Evolutionary conservation across 2,113 vertebrate species (phyloP).

Genomic region (Bos javanicus): DNA sequence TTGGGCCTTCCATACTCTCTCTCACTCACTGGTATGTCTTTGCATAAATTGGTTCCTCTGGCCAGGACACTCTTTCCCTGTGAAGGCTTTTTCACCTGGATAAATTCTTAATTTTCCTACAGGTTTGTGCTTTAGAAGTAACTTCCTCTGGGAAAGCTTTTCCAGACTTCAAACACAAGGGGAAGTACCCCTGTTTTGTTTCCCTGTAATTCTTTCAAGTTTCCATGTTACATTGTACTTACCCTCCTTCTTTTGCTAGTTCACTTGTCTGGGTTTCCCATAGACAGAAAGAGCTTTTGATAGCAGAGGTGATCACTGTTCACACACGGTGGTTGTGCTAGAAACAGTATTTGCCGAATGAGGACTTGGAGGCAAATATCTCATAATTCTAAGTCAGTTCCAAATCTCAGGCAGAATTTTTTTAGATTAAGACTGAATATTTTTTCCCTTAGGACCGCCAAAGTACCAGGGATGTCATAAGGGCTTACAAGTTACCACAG

Average conservation of each 20-base stretch:
- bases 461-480: neutral
- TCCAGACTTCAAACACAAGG: neutral
- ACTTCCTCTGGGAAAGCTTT: neutral
- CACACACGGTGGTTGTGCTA: neutral
- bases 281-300: neutral
- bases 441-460: neutral
- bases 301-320: neutral
- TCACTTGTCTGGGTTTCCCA: neutral
- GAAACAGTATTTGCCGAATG: neutral
- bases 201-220: no score
- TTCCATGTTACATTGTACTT: neutral
- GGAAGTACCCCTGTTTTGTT: neutral
- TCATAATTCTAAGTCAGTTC: neutral
- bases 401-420: neutral
- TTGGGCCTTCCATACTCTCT: rapidly evolving
- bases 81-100: neutral
- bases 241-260: neutral
- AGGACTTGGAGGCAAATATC: neutral
- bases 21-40: no score
- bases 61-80: neutral
- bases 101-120: neutral
- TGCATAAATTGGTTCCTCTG: neutral
- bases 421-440: neutral
- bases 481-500: neutral
- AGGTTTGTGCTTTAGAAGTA: neutral